A percentile compares a stretch with the other conserved stretches of the same genome.
Evolutionary conservation across 2,888 invertebrate species (phyloP).

Genomic region (Diaprepes abbreviatus): DNA sequence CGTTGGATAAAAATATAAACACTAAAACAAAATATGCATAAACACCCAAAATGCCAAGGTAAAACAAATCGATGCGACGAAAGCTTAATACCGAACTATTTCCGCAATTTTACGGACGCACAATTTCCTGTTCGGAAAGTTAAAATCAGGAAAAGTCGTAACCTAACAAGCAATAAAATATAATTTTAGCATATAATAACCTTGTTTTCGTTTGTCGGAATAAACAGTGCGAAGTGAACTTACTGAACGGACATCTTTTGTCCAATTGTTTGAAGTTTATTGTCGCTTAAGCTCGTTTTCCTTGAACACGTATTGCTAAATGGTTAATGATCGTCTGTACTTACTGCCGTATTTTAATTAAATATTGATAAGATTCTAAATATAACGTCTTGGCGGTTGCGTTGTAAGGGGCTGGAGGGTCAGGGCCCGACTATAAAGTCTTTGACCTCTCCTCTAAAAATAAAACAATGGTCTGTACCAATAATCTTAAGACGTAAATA

Average conservation of each 20-base stretch:
- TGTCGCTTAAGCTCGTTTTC: constrained; percentile 18
- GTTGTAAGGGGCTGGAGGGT: not conserved
- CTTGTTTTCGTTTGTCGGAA: constrained; percentile 18
- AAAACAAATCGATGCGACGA: constrained; percentile 10
- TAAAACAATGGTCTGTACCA: not conserved
- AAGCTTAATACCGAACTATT: constrained; percentile 13
- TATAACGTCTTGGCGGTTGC: not conserved
- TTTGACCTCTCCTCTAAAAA: not conserved
- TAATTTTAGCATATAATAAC: constrained; percentile 14
- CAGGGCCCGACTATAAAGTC: not conserved
- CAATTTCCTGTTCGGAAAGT: constrained; percentile 10
- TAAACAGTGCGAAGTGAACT: constrained; percentile 11
- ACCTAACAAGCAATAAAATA: not conserved
- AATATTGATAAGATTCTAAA: constrained; percentile 8
- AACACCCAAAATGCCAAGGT: constrained; percentile 12
- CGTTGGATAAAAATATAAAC: not conserved
- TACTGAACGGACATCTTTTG: constrained; percentile 13
- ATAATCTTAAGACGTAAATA: too few relatives aligned
- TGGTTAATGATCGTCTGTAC: constrained; percentile 8
- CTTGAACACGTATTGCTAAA: constrained; percentile 10
- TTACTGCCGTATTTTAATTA: constrained; percentile 19
- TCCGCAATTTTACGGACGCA: constrained; percentile 13
- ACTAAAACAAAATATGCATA: not conserved
- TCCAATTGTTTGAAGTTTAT: constrained; percentile 8
- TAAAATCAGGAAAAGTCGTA: constrained; percentile 18